phyloP scores from a whole-genome alignment of 2,113 vertebrate species.

The Eleginops maclovinus region DNA sequence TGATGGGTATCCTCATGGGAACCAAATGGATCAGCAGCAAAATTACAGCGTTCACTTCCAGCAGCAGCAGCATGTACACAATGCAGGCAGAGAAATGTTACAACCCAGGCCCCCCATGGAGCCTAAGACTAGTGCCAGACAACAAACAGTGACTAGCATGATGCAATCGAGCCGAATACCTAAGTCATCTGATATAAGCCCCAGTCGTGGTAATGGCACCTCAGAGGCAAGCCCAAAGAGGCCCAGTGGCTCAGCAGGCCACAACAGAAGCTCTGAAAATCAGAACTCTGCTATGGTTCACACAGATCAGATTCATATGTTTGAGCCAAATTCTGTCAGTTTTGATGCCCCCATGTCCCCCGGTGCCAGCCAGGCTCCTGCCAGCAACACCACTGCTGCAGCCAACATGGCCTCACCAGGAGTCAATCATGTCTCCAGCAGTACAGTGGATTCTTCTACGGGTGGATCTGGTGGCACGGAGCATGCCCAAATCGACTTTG shows the following conservation, averaged over 20 bases:
- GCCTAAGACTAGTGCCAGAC: constrained; percentile 82
- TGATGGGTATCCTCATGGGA: constrained; percentile 80
- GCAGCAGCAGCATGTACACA: constrained; percentile 67
- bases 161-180: constrained; percentile 85
- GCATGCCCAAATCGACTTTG: constrained; percentile 94
- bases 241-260: constrained; percentile 62
- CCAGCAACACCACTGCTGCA: constrained; percentile 73
- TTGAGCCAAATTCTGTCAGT: constrained; percentile 84
- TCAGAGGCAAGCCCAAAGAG: constrained; percentile 87
- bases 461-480: constrained; percentile 84
- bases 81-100: constrained; percentile 77
- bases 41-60: constrained; percentile 78
- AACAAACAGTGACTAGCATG: constrained; percentile 77
- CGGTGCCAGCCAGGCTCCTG: constrained; percentile 76
- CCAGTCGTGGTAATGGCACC: constrained; percentile 76
- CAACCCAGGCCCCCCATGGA: constrained; percentile 91
- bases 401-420: constrained; percentile 91
- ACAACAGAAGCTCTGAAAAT: constrained; percentile 65
- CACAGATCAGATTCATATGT: constrained; percentile 93
- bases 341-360: constrained; percentile 81
- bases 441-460: constrained; percentile 92
- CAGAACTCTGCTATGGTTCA: constrained; percentile 86
- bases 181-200: constrained; percentile 72
- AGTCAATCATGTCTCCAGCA: constrained; percentile 96
- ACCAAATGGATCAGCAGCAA: constrained; percentile 81